Base-by-base conservation (phyloP, 2,113 vertebrate species). In the Trinectes maculatus region DNA sequence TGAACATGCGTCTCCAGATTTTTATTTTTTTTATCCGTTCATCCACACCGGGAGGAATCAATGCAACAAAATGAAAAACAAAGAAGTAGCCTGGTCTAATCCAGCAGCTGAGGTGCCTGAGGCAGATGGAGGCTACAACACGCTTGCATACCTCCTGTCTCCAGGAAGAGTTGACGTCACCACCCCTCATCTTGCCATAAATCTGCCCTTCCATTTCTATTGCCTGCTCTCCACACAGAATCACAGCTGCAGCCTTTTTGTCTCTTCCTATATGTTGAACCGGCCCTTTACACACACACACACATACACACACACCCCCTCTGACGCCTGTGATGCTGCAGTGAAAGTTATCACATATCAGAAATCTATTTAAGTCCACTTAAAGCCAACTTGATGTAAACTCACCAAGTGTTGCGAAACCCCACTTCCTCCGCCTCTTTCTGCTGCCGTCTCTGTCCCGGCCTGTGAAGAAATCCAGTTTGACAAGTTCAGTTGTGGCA, bases 381-480 rank as follows among this genome's bases (percentile, higher is more conserved):
- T 33, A 15, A 12, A 26, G 34, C 57, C 28, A 81, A 61, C 75
- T 72, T 61, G 18, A 63, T 56, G 55, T 26, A 34, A 74, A 69
- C 25, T 69, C 33, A 52, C 29, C 28, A 2, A 5, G 46, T 24
- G 22, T 88, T 88, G 64, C 69, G 26, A 76, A 79, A 46, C 34
- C 2, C n/a, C 36, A 52, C 55, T 34, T 36, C 25, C 21, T 37
- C 31, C 37, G 9, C 10, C 25, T 56, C n/a, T 29, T 8, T 29
- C 29, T 3, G 39, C 19, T 13, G 36, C 51, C 29, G 53, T 79
- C 78, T 56, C 59, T 53, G 79, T 65, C 83, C 54, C 4, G n/a
- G 60, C 76, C 70, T 64, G 85, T 15, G 72, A 57, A 74, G 67
- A 74, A 85, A 90, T 85, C 86, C 75, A 80, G 90, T 89, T 82